Conservation (phyloP, 2,113 vertebrate genomes). For the Sciurus niger region DNA sequence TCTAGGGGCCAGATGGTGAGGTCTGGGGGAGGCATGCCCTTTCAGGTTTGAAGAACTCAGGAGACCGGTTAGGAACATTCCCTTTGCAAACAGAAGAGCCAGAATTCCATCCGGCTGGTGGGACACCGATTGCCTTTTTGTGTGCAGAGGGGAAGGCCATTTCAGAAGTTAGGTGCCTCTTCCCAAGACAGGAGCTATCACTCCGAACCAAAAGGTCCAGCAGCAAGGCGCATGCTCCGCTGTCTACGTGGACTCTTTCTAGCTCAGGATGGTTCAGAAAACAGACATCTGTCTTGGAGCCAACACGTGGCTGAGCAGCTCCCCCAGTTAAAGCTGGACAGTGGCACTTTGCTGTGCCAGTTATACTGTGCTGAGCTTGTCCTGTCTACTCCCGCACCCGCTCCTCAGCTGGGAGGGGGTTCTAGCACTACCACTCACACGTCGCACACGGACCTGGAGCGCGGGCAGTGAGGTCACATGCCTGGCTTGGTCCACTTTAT, state of each 20-base stretch:
- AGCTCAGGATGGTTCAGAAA: neutral
- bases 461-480: neutral
- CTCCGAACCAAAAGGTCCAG: neutral
- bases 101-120: neutral
- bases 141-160: neutral
- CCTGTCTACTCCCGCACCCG: accelerated
- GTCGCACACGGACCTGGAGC: accelerated
- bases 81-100: neutral
- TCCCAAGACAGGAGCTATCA: neutral
- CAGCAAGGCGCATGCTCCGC: neutral
- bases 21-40: constrained; percentile 39
- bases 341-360: accelerated
- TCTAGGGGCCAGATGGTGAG: constrained; percentile 77
- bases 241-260: accelerated
- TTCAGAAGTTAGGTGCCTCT: neutral
- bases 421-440: accelerated
- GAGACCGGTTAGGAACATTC: neutral
- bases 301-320: too few relatives aligned
- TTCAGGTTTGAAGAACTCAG: constrained; percentile 27
- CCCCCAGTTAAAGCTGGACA: accelerated
- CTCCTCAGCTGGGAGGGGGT: accelerated
- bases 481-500: too few relatives aligned
- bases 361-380: neutral
- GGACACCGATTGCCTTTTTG: neutral
- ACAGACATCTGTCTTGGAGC: accelerated